Evolutionary conservation across 2,797 vertebrate species (phyloP), one percentile per base, ranked within the genome.

Genomic region (Pygocentrus nattereri): DNA sequence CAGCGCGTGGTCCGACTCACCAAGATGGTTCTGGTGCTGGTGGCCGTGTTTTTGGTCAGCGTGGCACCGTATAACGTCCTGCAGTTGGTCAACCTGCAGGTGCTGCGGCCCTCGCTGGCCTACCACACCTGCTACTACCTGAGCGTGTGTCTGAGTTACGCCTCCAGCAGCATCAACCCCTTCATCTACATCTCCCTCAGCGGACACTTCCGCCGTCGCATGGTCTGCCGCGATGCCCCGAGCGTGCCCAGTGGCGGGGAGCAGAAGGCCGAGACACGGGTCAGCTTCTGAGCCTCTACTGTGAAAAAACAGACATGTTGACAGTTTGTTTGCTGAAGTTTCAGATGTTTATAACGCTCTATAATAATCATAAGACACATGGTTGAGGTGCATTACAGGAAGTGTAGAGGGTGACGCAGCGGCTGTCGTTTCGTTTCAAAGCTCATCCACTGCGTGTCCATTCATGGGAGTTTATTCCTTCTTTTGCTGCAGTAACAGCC

Each of bases 81-180:
- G 50, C 92, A 94, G 70, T 84, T 92, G 69, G 85, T 89, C 41
- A 92, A 93, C 81, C 82, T 94, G 50, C 82, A 88, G 58, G 71
- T 90, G 76, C 87, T 78, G 52, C 87, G 90, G 68, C 90, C 84
- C 0, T 76, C 85, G 0, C 59, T 91, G 71, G 86, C 87, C 12
- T 94, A 93, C 87, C 90, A 84, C 0, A 4, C 90, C 34, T 89
- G 86, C 87, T 94, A 90, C 79, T 92, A 89, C 25, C 31, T 89
- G 61, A 91, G 90, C 16, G 87, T 92, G 79, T 94, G 92, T 82
- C 89, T 94, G 84, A 94, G 92, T 82, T 94, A 91, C 0, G 68
- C 89, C 73, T 90, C 88, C 82, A 93, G 91, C 81, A 90, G 87
- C 58, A 82, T 92, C 78, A 94, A 92, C 73, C 91, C 92, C 69